Evolutionary conservation across 1,140 invertebrate species (phyloP), one percentile per base, ranked within the genome.

Genomic region (Thaumatotibia leucotreta): DNA sequence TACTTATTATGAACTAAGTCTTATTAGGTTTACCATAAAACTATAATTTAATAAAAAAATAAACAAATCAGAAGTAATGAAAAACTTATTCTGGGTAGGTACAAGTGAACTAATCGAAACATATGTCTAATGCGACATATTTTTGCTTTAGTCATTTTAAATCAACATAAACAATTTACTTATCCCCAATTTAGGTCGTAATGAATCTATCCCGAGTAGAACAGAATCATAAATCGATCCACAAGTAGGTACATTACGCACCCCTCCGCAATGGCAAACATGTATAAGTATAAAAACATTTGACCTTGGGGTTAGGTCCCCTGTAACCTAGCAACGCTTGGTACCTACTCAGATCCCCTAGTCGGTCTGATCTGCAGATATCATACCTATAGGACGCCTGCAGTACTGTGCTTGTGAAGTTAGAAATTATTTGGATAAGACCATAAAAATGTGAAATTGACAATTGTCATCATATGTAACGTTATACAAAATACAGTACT

Each of bases 291-390:
- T 80, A 81, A 77, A 52, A 76, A 73, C 77, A 69, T 80, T 73
- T 89, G 86, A 88, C 86, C 87, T 88, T 89, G 86, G 84, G 77
- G 79, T 78, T 79, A 73, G 70, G 81, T 72, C 76, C 79, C 86
- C 75, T 75, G 85, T 87, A 89, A 80, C 87, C 80, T 87, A 87
- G 83, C 85, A 87, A 89, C 87, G 79, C 73, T 68, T 80, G 77
- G 75, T 75, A 77, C 69, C 66, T 71, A 74, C 80, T 75, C 76
- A 79, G 83, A 74, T 76, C 86, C 87, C 87, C 87, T 81, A 79
- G 75, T 70, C 74, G 72, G 77, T 70, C 80, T 83, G 84, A 86
- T 86, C 83, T 88, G 76, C 72, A 82, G 78, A 84, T 85, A 82
- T 76, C 80, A 83, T 87, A 88, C 77, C 76, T 83, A 86, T 82